Conservation (phyloP, 2,113 vertebrate genomes). For the Nesogale talazaci region DNA sequence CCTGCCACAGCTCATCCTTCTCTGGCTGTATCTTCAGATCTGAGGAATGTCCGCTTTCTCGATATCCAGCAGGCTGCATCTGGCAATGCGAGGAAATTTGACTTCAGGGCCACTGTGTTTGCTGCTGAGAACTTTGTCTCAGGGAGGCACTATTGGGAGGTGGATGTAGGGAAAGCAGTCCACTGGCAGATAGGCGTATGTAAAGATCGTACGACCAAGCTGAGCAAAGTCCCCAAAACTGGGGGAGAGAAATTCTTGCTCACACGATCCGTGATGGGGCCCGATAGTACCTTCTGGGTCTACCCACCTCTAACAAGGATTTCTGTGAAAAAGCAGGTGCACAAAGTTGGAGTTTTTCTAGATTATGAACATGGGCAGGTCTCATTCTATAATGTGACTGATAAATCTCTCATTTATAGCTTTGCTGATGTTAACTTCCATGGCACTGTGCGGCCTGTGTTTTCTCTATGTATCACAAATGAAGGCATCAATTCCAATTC, state of each 20-base stretch:
- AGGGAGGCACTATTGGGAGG: slow-evolving; percentile 78
- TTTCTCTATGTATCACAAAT: slow-evolving; percentile 63
- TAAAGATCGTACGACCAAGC: slow-evolving; percentile 75
- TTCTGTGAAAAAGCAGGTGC: not conserved
- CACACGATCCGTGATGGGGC: slow-evolving; percentile 58
- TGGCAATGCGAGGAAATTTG: not conserved
- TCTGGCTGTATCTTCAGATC: slow-evolving; percentile 66
- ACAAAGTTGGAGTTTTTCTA: slow-evolving; percentile 67
- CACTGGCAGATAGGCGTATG: slow-evolving; percentile 87
- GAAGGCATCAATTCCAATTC: slow-evolving; percentile 13
- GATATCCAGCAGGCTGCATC: not conserved
- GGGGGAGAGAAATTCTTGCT: slow-evolving; percentile 84
- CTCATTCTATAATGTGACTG: slow-evolving; percentile 64
- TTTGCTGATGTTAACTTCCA: slow-evolving; percentile 49
- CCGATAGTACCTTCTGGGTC: slow-evolving; percentile 22
- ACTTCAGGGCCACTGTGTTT: slow-evolving; percentile 60
- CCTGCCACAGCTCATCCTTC: slow-evolving; percentile 52
- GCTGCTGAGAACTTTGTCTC: slow-evolving; percentile 53
- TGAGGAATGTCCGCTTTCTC: slow-evolving; percentile 53
- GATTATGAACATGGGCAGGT: slow-evolving; percentile 49
- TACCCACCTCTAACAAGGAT: slow-evolving; percentile 65
- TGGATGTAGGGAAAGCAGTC: slow-evolving; percentile 63
- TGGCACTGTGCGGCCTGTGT: slow-evolving; percentile 56
- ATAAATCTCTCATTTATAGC: slow-evolving; percentile 57
- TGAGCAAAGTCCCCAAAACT: slow-evolving; percentile 13